Evolutionary conservation across 2,888 invertebrate species (phyloP).

Genomic region (Pseudeuparius sepicola): DNA sequence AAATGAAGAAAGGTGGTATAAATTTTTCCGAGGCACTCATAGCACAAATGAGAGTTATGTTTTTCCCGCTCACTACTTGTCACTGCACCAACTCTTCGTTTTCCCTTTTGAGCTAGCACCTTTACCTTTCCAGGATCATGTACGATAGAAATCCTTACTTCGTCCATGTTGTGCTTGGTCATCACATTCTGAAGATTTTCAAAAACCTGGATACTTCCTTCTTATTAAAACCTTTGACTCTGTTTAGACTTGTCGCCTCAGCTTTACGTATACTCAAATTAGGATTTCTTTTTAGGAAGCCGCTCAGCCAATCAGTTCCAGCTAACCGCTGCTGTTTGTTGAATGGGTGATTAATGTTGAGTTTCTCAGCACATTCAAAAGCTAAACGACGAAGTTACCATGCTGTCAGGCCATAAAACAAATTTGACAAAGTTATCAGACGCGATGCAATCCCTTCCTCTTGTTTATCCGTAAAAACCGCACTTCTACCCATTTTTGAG

Average conservation of each 20-base stretch:
- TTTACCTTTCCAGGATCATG: too few relatives aligned
- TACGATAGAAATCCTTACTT: too few relatives aligned
- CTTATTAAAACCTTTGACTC: slow-evolving; percentile 19
- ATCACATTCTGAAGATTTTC: slow-evolving; percentile 14
- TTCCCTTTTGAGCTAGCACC: too few relatives aligned
- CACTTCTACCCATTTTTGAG: slow-evolving; percentile 9
- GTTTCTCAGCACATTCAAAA: slow-evolving; percentile 3
- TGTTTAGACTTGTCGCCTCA: slow-evolving; percentile 19
- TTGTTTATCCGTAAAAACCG: slow-evolving; percentile 2
- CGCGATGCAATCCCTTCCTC: neutral
- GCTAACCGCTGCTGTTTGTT: slow-evolving; percentile 3
- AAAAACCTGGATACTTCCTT: slow-evolving; percentile 13
- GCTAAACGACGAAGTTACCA: slow-evolving; percentile 1
- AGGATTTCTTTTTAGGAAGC: slow-evolving; percentile 3
- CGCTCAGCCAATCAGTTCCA: slow-evolving; percentile 6
- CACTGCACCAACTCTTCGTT: too few relatives aligned
- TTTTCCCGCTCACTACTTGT: too few relatives aligned
- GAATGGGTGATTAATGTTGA: slow-evolving; percentile 3
- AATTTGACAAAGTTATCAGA: slow-evolving; percentile 4
- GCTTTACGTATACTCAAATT: slow-evolving; percentile 16
- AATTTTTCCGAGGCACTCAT: too few relatives aligned
- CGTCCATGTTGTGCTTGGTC: slow-evolving; percentile 13
- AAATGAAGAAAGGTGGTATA: too few relatives aligned
- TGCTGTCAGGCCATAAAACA: slow-evolving; percentile 1
- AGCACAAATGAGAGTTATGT: too few relatives aligned